Base-by-base conservation (phyloP, 1,140 invertebrate genomes). In the Eumeta japonica region DNA sequence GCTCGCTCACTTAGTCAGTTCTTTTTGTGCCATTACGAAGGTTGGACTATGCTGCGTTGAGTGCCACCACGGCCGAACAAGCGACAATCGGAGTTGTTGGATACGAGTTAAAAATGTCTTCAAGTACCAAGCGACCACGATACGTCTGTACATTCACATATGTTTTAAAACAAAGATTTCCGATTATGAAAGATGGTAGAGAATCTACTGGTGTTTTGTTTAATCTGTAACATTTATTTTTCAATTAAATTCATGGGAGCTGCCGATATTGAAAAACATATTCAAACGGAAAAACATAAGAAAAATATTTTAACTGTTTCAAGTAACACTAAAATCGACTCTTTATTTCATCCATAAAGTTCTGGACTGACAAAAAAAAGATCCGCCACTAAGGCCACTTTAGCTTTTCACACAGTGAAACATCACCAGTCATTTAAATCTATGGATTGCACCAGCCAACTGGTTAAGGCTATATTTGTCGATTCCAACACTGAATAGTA, bases 101-200 rank as follows among this genome's bases (percentile, higher is more conserved):
- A n/a, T n/a, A n/a, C n/a, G 20, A 24, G 5, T 24, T 24, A 24
- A 24, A 24, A 24, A 24, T 24, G 28, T 30, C 28, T 30, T 30
- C 28, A 9, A 30, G 28, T 30, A 30, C 7, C 7, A 30, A 30
- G 13, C 28, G 28, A 30, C n/a, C n/a, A n/a, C n/a, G n/a, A n/a
- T n/a, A n/a, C n/a, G n/a, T n/a, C n/a, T 30, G 28, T 12, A 30
- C 7, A 30, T 30, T 30, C 28, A 9, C 28, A 4, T 7, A 30
- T 13, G 4, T 30, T 5, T 9, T 30, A 30, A 7, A 13, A 5
- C 9, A 9, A 30, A 30, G 13, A 12, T 30, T 10, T 13, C 28
- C 28, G 5, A 10, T 12, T 5, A 10, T 30, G 4, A 9, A 10
- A 5, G 28, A 30, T 10, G 28, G 28, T 10, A 7, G 28, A 30